Evolutionary conservation across 1,140 invertebrate genomes (phyloP), one percentile per base, ranked within the genome.

Genomic region (Cheumatopsyche charites): DNA sequence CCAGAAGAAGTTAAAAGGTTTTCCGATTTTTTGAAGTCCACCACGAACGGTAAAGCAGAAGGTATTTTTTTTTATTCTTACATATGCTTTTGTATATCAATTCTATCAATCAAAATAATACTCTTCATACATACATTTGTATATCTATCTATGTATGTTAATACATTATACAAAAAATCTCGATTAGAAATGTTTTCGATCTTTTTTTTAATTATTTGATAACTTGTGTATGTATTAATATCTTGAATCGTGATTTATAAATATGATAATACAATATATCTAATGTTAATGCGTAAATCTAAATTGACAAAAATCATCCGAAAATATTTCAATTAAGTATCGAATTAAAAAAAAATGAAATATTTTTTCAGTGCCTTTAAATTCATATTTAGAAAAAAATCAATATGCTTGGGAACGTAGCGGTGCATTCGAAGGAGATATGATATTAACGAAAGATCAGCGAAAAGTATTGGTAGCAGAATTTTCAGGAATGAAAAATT

Each of bases 401-500:
- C 70, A 72, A 62, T 67, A 84, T 69, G 82, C 81, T 17, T 84
- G 83, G 84, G 84, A 85, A 73, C 77, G 81, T 15, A 85, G 83
- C 62, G 83, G 83, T 7, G 83, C 83, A 73, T 84, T 84, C 63
- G 83, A 85, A 73, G 84, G 84, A 7, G 84, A 85, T 62, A 77
- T 85, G 15, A 80, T 85, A 36, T 77, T 85, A 5, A 83, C 82
- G 25, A 79, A 81, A 23, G 74, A 79, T 6, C 84, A 84, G 67
- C 77, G 80, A 66, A 77, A 80, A 0, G 76, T 82, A 52, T 81
- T 85, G 42, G 78, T 84, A 1, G 78, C 81, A 26, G 77, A 81
- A 41, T 78, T 83, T 15, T 82, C 79, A 0, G 78, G 84, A 3
- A 79, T 82, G 9, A 78, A 87, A 69, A 90, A 91, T 71, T 89